Evolutionary conservation across 1,140 invertebrate genomes (phyloP).

Genomic region (Phymorhynchus buccinoides): DNA sequence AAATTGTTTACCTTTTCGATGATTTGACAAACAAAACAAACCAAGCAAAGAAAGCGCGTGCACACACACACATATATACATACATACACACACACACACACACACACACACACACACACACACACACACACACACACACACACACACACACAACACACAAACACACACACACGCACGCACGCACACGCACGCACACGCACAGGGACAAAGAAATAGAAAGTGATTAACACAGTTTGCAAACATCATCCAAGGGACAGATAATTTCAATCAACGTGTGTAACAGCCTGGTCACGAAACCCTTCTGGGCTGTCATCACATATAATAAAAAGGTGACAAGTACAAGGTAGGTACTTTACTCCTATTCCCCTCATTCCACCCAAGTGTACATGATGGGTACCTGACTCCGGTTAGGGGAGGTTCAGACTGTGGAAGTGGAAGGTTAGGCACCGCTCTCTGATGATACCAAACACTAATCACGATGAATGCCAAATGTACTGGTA

Average conservation of each 20-base stretch:
- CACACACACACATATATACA: slow-evolving; percentile 12
- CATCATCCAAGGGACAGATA: background rate
- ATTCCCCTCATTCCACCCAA: no score
- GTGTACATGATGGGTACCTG: background rate
- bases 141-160: background rate
- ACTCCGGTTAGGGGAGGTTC: background rate
- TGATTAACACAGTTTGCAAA: background rate
- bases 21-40: no score
- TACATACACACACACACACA: background rate
- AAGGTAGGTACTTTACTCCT: no score
- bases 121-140: background rate
- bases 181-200: slow-evolving; percentile 11
- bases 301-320: no score
- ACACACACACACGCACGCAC: slow-evolving; percentile 6
- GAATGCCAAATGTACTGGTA: no score
- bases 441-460: no score
- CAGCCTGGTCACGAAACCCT: background rate
- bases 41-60: background rate
- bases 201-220: background rate
- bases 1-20: no score
- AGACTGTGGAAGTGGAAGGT: no score
- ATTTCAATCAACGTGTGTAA: no score
- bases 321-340: no score
- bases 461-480: no score
- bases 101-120: slow-evolving; percentile 10